phyloP scores from a whole-genome alignment of 1,140 invertebrate species.

The Diorhabda elongata region DNA sequence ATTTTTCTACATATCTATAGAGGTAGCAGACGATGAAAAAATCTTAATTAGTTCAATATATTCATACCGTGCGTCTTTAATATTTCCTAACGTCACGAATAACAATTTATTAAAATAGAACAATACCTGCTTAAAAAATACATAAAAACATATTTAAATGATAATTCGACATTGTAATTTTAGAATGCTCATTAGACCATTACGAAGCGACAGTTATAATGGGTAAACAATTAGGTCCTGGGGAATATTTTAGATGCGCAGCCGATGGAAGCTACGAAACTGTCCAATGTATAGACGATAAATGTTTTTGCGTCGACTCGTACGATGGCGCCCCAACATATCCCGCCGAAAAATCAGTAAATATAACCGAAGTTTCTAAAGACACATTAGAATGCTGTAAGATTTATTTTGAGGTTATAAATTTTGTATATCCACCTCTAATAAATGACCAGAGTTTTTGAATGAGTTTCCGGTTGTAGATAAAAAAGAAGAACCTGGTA shows the following conservation, averaged over 20 bases:
- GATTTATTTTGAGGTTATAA: slow-evolving; percentile 27
- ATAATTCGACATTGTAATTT: slow-evolving; percentile 16
- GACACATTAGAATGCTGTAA: slow-evolving; percentile 53
- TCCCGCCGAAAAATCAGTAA: slow-evolving; percentile 39
- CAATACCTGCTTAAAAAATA: too few relatives aligned
- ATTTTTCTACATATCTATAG: too few relatives aligned
- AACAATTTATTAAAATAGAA: too few relatives aligned
- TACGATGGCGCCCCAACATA: slow-evolving; percentile 47
- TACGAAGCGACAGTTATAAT: slow-evolving; percentile 39
- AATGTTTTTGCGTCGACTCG: slow-evolving; percentile 54
- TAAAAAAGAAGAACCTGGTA: slow-evolving; percentile 13
- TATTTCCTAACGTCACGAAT: too few relatives aligned
- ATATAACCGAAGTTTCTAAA: slow-evolving; percentile 45
- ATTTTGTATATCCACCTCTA: slow-evolving; percentile 26
- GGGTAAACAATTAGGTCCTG: slow-evolving; percentile 31
- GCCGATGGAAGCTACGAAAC: slow-evolving; percentile 54
- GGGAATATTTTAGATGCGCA: slow-evolving; percentile 48
- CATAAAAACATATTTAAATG: slow-evolving; percentile 18
- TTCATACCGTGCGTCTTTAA: too few relatives aligned
- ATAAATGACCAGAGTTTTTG: slow-evolving; percentile 23
- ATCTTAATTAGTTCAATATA: too few relatives aligned
- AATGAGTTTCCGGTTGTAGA: slow-evolving; percentile 29
- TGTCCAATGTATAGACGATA: slow-evolving; percentile 53
- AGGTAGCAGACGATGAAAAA: too few relatives aligned
- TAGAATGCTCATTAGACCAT: slow-evolving; percentile 51